Evolutionary conservation across 2,797 vertebrate species (phyloP), one percentile per base, ranked within the genome.

Genomic region (Nyctibius grandis): DNA sequence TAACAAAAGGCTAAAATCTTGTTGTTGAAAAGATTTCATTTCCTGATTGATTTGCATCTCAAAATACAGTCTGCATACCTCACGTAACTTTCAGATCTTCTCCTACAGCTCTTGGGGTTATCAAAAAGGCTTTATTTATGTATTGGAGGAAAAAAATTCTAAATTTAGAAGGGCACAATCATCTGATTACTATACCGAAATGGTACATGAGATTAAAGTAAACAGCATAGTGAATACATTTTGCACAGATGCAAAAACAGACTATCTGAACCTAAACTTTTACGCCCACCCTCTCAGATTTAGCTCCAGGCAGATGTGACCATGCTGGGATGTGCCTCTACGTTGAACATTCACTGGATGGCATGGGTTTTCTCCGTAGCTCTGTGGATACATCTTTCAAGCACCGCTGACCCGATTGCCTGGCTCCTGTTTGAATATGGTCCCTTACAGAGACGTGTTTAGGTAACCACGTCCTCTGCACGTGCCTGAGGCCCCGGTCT

Each of bases 381-480:
- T 56, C 16, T 51, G n/a, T 36, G n/a, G 36, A 34, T 51, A 26
- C 11, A 23, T 20, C 45, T 61, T 87, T 85, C 20, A 47, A 13
- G 18, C 7, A 9, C 2, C 78, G 56, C 10, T 78, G 40, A 63
- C 18, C 15, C 3, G 0, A 25, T 38, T 64, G 19, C 34, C 29
- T n/a, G 42, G 14, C 8, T 65, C 15, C 31, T 34, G 16, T 26
- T 64, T 28, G 33, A 47, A 36, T 6, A 6, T 0, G 0, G 31
- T 56, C 22, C 10, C 40, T 78, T 53, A 34, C 59, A 44, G 38
- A 68, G 44, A 40, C 0, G 3, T 64, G 18, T 54, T 63, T 50
- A 34, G 17, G 34, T 42, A 59, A 11, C 28, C 8, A 9, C 2
- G 34, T 40, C 9, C 25, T 54, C 56, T 44, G 31, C 25, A 6